Conservation (phyloP, 2,888 invertebrate species). For the Macaria notata region DNA sequence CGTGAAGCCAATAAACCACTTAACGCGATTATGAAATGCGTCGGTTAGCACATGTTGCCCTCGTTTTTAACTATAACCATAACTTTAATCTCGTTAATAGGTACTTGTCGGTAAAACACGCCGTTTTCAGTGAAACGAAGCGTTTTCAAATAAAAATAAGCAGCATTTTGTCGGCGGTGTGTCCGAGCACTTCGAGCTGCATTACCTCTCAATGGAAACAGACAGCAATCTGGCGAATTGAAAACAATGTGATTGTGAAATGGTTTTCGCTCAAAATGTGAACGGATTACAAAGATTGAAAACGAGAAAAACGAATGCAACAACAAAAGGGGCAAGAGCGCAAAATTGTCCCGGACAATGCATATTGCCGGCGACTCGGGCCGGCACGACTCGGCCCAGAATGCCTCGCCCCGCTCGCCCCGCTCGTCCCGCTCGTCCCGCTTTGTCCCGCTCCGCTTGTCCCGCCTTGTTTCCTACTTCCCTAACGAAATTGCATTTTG, state of each 20-base stretch:
- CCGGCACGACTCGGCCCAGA: slow-evolving; percentile 13
- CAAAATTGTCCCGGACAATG: slow-evolving; percentile 62
- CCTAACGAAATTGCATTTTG: slow-evolving; percentile 68
- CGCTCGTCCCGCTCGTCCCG: slow-evolving; percentile 19
- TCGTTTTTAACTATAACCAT: slow-evolving; percentile 26
- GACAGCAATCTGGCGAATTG: slow-evolving; percentile 26
- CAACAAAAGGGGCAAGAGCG: slow-evolving; percentile 52
- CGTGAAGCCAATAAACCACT: slow-evolving; percentile 32
- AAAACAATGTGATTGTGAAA: slow-evolving; percentile 35
- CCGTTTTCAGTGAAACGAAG: background rate
- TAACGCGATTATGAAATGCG: slow-evolving; percentile 35
- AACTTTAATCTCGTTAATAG: slow-evolving; percentile 25
- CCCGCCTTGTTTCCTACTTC: slow-evolving; percentile 20
- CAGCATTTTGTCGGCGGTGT: background rate
- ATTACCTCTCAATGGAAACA: slow-evolving; percentile 29
- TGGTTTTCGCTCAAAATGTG: slow-evolving; percentile 44
- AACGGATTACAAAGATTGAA: slow-evolving; percentile 46
- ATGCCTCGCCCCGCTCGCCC: background rate
- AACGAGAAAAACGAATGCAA: slow-evolving; percentile 48
- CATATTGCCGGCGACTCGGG: slow-evolving; percentile 50
- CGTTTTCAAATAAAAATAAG: background rate
- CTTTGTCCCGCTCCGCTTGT: slow-evolving; percentile 26
- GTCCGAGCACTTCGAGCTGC: slow-evolving; percentile 20
- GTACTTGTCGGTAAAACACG: background rate
- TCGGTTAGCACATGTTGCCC: slow-evolving; percentile 29